Conservation (phyloP, 2,888 invertebrate genomes). For the Ceraclea dissimilis region DNA sequence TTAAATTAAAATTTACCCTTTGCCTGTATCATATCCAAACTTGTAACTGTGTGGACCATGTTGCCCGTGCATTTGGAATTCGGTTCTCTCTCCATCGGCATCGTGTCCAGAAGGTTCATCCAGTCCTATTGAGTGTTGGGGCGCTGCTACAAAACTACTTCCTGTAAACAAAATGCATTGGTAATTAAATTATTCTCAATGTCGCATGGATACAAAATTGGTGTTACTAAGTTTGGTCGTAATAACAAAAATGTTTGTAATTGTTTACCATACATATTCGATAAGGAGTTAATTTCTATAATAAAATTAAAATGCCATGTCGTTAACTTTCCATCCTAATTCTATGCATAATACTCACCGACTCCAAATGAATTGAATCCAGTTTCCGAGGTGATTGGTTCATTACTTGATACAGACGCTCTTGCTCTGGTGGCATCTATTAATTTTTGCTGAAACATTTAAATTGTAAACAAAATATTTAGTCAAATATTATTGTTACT, state of each 20-base stretch:
- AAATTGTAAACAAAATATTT: too few relatives aligned
- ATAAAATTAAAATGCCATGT: too few relatives aligned
- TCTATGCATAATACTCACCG: background rate
- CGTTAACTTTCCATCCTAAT: too few relatives aligned
- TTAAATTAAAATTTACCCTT: slow-evolving; percentile 63
- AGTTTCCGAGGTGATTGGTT: slow-evolving; percentile 23
- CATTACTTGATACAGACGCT: slow-evolving; percentile 16
- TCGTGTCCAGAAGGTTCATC: slow-evolving; percentile 17
- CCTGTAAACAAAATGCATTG: too few relatives aligned
- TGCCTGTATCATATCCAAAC: slow-evolving; percentile 78
- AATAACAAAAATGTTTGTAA: too few relatives aligned
- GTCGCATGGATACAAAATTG: too few relatives aligned
- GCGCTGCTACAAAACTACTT: slow-evolving; percentile 32
- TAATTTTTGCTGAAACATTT: slow-evolving; percentile 23
- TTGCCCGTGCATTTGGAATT: slow-evolving; percentile 77
- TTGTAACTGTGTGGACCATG: slow-evolving; percentile 76
- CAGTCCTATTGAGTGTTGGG: slow-evolving; percentile 28
- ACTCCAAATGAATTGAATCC: slow-evolving; percentile 17
- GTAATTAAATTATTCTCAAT: background rate
- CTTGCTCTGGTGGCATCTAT: slow-evolving; percentile 21
- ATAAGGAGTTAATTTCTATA: too few relatives aligned
- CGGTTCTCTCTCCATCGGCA: slow-evolving; percentile 48
- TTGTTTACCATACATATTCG: too few relatives aligned
- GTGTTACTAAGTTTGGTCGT: too few relatives aligned
- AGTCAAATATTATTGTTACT: background rate